These are phyloP conservation scores for Hydrolagus colliei DNA, from an alignment of 2,797 vertebrate genomes.

Conservation along the genomic window DNA sequence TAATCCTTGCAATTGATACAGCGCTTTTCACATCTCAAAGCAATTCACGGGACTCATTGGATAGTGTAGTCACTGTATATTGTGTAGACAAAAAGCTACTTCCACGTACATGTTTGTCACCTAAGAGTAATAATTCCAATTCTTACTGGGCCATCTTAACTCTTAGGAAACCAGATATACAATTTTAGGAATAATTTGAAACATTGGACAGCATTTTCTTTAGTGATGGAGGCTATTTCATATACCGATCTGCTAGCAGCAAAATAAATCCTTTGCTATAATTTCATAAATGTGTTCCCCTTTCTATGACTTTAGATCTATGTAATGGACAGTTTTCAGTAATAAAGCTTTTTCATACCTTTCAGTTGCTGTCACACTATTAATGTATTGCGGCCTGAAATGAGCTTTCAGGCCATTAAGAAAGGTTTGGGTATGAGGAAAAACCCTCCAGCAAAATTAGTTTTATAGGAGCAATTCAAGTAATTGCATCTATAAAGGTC, in stretches of 20 bases:
- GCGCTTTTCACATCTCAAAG: no score
- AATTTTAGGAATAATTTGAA: background rate
- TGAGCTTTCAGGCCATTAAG: background rate
- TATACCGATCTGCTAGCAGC: background rate
- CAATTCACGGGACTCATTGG: no score
- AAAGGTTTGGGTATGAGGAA: background rate
- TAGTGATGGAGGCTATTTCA: background rate
- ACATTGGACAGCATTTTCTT: background rate
- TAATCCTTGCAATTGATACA: no score
- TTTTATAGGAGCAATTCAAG: background rate
- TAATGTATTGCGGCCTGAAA: background rate
- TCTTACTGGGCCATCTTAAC: no score
- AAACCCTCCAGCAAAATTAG: background rate
- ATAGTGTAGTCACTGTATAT: no score
- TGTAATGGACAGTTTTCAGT: background rate
- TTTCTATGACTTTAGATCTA: background rate
- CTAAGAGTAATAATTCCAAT: no score
- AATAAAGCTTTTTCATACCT: background rate
- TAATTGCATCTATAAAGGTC: background rate
- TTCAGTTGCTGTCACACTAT: background rate
- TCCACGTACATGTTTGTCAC: no score
- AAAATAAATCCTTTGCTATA: background rate
- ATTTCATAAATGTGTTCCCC: slow-evolving; percentile 7
- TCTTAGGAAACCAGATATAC: no score
- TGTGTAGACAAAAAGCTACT: no score